Conservation (phyloP, 2,797 vertebrate species). For the Pangasius krempfi region DNA sequence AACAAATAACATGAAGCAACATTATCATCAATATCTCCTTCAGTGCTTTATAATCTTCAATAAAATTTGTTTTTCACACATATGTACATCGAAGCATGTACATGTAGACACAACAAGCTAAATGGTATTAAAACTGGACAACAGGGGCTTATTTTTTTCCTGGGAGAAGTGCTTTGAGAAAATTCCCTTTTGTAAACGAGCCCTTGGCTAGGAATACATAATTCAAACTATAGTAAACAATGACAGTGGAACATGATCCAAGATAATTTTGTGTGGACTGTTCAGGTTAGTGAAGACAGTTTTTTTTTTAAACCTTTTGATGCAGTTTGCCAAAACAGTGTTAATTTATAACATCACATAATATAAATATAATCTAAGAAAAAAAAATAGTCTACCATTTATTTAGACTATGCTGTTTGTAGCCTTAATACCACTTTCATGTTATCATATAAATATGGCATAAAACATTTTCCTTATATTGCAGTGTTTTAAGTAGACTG, state of each 20-base stretch:
- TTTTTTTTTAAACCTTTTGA: neutral
- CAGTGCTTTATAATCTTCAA: slow-evolving; percentile 19
- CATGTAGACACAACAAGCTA: neutral
- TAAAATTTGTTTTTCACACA: neutral
- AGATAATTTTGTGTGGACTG: neutral
- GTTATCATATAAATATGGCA: neutral
- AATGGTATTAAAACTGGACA: neutral
- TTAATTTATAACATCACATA: neutral
- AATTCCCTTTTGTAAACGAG: neutral
- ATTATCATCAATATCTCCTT: neutral
- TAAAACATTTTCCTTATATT: neutral
- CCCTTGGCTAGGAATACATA: neutral
- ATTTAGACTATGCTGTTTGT: neutral
- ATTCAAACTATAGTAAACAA: neutral
- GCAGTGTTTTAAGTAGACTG: neutral
- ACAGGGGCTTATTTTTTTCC: neutral
- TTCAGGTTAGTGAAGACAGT: neutral
- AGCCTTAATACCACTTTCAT: neutral
- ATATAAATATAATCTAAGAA: neutral
- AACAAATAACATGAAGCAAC: slow-evolving; percentile 5
- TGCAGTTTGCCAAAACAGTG: neutral
- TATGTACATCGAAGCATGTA: neutral
- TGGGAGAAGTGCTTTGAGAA: neutral
- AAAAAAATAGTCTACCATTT: neutral
- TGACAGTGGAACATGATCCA: neutral